Evolutionary conservation across 2,888 invertebrate genomes (phyloP).

Genomic region (Brachyopa scutellaris): DNA sequence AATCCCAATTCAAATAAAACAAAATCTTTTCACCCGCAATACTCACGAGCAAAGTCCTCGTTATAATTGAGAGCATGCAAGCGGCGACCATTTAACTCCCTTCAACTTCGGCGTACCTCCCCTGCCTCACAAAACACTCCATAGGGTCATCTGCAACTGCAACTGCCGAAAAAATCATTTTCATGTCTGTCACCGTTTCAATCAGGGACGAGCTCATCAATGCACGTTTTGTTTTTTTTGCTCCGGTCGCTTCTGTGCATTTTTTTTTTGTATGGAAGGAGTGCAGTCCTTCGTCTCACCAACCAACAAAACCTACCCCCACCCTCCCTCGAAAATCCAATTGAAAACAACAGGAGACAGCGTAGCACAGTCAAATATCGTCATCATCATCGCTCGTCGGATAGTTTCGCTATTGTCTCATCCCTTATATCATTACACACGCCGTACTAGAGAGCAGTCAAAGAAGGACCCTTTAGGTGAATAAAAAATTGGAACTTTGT

Average conservation of each 20-base stretch:
- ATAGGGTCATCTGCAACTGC: conserved; percentile 69
- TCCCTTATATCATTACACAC: conserved; percentile 51
- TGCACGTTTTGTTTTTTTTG: too few species aligned
- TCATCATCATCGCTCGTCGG: conserved; percentile 61
- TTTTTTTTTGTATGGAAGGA: neutral
- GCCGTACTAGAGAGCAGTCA: conserved; percentile 18
- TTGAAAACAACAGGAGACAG: conserved; percentile 56
- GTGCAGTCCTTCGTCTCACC: conserved; percentile 57
- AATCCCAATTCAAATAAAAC: conserved; percentile 66
- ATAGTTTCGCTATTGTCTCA: conserved; percentile 46
- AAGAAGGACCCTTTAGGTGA: conserved; percentile 67
- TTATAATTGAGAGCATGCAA: conserved; percentile 69
- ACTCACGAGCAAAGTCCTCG: conserved; percentile 67
- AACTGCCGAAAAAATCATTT: conserved; percentile 72
- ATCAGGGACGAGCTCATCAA: conserved; percentile 70
- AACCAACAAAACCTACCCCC: conserved; percentile 35
- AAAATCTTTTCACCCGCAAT: conserved; percentile 53
- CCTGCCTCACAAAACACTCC: too few species aligned
- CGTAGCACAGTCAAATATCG: conserved; percentile 53
- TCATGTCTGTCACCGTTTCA: conserved; percentile 72
- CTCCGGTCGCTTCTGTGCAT: too few species aligned
- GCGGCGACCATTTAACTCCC: conserved; percentile 63
- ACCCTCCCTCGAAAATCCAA: conserved; percentile 54
- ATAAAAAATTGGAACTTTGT: conserved; percentile 73
- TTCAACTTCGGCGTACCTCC: conserved; percentile 34